Conservation (phyloP, 2,888 invertebrate species). For the Sialis lutaria region DNA sequence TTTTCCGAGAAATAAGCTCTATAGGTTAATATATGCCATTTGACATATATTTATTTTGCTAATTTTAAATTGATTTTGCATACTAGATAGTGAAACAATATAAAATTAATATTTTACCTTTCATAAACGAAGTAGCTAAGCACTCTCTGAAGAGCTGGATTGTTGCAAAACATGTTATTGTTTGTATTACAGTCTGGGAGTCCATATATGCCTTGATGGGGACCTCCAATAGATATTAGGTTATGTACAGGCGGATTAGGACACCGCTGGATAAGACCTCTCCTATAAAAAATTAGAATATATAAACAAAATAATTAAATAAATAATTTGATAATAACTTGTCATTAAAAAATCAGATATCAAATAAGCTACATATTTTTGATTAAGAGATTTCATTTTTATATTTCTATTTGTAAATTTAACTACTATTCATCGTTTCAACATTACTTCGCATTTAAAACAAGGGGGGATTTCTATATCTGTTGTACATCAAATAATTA, state of each 20-base stretch:
- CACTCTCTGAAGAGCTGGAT: conserved; percentile 42
- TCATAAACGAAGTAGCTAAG: conserved; percentile 75
- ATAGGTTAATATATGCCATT: too few species aligned
- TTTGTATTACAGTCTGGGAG: conserved; percentile 73
- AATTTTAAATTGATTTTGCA: too few species aligned
- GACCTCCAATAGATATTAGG: conserved; percentile 84
- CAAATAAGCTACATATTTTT: too few species aligned
- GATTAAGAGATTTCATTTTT: too few species aligned
- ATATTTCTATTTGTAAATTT: too few species aligned
- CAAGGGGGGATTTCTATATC: too few species aligned
- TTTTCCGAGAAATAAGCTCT: too few species aligned
- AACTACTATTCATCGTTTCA: too few species aligned
- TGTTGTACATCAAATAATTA: too few species aligned
- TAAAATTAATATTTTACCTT: conserved; percentile 30
- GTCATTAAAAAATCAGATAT: too few species aligned
- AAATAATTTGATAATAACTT: background rate
- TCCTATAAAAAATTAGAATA: conserved; percentile 32
- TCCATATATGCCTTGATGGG: conserved; percentile 93
- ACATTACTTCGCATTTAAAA: too few species aligned
- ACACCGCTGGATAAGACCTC: conserved; percentile 86
- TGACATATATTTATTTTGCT: too few species aligned
- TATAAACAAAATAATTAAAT: background rate
- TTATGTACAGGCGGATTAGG: conserved; percentile 67
- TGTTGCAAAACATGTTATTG: conserved; percentile 53
- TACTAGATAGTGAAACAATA: background rate